These are phyloP conservation scores for Drosophila stalkeri DNA, from an alignment of 2,888 invertebrate species.

Conservation along the genomic window DNA sequence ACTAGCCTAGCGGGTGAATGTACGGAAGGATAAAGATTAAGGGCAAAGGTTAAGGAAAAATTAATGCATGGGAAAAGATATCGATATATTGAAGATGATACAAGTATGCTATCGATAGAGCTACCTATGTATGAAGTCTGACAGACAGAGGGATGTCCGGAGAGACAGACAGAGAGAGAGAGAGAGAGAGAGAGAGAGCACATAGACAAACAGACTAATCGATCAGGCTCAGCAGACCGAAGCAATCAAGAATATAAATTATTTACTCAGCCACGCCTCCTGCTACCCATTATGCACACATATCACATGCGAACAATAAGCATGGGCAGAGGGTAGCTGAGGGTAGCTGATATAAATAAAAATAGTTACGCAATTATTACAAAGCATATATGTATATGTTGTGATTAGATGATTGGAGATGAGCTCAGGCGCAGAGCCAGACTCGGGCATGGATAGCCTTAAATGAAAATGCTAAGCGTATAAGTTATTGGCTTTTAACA, in stretches of 20 bases:
- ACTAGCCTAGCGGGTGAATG: too few species aligned
- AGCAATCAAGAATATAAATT: neutral
- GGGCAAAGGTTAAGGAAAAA: too few species aligned
- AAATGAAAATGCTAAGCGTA: slow-evolving; percentile 68
- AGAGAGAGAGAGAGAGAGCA: neutral
- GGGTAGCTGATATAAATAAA: slow-evolving; percentile 25
- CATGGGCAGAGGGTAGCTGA: too few species aligned
- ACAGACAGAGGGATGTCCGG: neutral
- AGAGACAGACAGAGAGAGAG: neutral
- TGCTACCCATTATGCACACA: neutral
- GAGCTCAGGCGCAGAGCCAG: slow-evolving; percentile 6
- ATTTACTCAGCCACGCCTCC: neutral
- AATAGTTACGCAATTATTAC: slow-evolving; percentile 52
- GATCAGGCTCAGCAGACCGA: neutral
- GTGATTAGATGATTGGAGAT: slow-evolving; percentile 10
- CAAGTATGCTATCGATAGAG: neutral
- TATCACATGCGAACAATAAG: neutral
- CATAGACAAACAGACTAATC: neutral
- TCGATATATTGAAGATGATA: too few species aligned
- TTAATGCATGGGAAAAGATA: too few species aligned
- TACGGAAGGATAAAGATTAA: too few species aligned
- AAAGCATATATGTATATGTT: slow-evolving; percentile 12
- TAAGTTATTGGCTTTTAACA: slow-evolving; percentile 83
- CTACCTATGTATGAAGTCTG: too few species aligned
- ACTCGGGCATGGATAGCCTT: slow-evolving; percentile 17